A percentile compares a stretch with the other conserved stretches of the same genome.
These are phyloP conservation scores for Podiceps cristatus DNA, from an alignment of 2,113 vertebrate species.

Conservation along the genomic window DNA sequence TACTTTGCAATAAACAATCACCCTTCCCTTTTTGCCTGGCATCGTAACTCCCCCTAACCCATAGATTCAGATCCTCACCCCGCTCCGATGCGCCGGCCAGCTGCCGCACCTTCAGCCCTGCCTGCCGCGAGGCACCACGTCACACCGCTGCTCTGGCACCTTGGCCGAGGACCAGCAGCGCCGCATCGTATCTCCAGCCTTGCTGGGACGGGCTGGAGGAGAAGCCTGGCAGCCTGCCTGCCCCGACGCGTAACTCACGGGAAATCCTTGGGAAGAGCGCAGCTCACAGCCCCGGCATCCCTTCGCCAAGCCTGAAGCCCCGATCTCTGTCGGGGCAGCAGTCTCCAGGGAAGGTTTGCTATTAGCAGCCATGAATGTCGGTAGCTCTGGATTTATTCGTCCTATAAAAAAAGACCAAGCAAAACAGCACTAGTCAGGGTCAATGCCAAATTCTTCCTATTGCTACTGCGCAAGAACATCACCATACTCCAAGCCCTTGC, in stretches of 20 bases:
- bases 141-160: too few relatives aligned
- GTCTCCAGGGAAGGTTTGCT: not conserved
- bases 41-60: not conserved
- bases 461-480: not conserved
- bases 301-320: not conserved
- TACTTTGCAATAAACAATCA: not conserved
- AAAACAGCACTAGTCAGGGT: not conserved
- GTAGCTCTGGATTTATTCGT: not conserved
- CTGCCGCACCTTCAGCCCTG: not conserved
- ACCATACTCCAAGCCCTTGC: fast-evolving
- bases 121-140: not conserved
- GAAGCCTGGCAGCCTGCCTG: not conserved
- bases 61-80: fast-evolving
- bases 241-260: fast-evolving
- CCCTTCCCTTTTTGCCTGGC: not conserved
- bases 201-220: fast-evolving
- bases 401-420: not conserved
- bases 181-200: not conserved
- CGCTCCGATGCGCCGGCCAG: too few relatives aligned
- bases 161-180: not conserved
- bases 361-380: not conserved
- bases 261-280: not conserved
- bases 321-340: not conserved
- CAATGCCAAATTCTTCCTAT: not conserved
- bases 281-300: not conserved